A percentile compares a stretch with the other conserved stretches of the same genome.
Evolutionary conservation across 1,140 invertebrate species (phyloP).

Genomic region (Neelides sp.): DNA sequence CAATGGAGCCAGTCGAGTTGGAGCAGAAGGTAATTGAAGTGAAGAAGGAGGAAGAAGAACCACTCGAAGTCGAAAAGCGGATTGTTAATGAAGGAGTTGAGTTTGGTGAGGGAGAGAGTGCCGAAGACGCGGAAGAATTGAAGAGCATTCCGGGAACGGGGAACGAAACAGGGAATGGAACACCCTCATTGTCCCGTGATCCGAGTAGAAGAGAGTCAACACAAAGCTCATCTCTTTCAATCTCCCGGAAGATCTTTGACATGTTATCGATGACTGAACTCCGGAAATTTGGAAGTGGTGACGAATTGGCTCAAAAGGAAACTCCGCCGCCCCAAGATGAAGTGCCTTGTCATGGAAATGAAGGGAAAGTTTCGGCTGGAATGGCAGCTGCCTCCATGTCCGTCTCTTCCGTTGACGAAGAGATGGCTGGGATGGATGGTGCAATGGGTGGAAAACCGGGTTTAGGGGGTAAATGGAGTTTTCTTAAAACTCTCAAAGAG

Average conservation of each 20-base stretch:
- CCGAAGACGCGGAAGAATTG: slow-evolving; percentile 9
- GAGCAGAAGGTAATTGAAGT: neutral
- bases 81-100: slow-evolving; percentile 8
- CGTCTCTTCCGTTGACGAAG: slow-evolving; percentile 29
- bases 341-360: slow-evolving; percentile 1
- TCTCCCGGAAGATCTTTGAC: slow-evolving; percentile 28
- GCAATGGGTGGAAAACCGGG: slow-evolving; percentile 34
- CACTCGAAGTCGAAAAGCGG: neutral
- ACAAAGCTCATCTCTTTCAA: slow-evolving; percentile 26
- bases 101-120: neutral
- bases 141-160: neutral
- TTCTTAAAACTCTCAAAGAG: slow-evolving; percentile 75
- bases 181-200: slow-evolving; percentile 7
- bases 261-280: slow-evolving; percentile 30
- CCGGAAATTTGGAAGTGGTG: slow-evolving; percentile 23
- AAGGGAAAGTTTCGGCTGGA: neutral
- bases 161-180: slow-evolving; percentile 15
- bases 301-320: slow-evolving; percentile 13
- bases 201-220: slow-evolving; percentile 26
- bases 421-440: slow-evolving; percentile 38
- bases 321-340: slow-evolving; percentile 16
- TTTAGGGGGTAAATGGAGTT: slow-evolving; percentile 74
- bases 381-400: slow-evolving; percentile 18
- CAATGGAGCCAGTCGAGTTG: slow-evolving; percentile 11
- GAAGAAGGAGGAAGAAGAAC: neutral